Conservation (phyloP, 2,113 vertebrate species). For the Edolisoma coerulescens region DNA sequence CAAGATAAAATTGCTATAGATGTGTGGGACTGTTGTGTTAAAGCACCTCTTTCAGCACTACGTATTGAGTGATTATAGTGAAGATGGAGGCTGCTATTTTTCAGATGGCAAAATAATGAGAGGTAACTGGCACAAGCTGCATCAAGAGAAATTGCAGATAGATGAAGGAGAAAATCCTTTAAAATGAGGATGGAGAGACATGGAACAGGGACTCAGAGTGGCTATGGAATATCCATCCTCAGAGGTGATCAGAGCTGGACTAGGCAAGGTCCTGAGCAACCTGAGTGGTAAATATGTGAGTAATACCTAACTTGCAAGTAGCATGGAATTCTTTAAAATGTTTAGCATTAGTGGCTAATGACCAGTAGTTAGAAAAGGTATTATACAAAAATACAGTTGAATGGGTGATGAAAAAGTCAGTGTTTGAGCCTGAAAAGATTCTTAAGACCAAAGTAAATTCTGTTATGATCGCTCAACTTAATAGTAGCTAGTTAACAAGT, state of each 20-base stretch:
- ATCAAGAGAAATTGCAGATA: not conserved
- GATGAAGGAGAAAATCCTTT: not conserved
- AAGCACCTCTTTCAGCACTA: not conserved
- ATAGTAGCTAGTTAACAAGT: not conserved
- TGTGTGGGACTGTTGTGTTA: not conserved
- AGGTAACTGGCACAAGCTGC: not conserved
- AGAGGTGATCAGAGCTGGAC: not conserved
- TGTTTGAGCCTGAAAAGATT: not conserved
- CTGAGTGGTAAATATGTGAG: not conserved
- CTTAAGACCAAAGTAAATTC: not conserved
- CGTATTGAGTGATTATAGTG: not conserved
- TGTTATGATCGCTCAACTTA: not conserved
- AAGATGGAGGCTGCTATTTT: not conserved
- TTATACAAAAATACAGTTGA: not conserved
- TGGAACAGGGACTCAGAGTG: fast-evolving
- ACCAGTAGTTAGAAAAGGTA: not conserved
- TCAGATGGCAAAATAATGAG: not conserved
- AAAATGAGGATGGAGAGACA: not conserved
- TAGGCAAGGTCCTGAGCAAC: not conserved
- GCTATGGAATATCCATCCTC: not conserved
- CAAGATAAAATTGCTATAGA: not conserved
- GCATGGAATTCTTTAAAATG: not conserved
- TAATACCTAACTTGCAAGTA: not conserved
- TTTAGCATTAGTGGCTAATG: not conserved
- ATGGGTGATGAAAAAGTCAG: not conserved